Conservation (phyloP, 2,113 vertebrate genomes). For the Clarias macrocephalus region DNA sequence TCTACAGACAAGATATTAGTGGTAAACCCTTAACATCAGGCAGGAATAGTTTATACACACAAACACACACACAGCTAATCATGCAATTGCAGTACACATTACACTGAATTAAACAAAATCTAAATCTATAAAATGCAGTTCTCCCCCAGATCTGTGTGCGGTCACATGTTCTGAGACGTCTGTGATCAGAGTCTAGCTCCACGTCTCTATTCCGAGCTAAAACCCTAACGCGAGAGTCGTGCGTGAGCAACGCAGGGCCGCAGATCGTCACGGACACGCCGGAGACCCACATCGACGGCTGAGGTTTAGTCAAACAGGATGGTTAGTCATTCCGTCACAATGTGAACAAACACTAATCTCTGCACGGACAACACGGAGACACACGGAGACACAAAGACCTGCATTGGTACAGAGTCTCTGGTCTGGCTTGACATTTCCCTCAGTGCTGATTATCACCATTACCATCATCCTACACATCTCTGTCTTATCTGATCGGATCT, state of each 20-base stretch:
- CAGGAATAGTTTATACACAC: neutral
- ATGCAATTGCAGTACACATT: neutral
- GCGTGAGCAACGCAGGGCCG: neutral
- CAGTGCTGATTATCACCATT: neutral
- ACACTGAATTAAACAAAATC: neutral
- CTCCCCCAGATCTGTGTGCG: too few species aligned
- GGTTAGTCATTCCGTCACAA: neutral
- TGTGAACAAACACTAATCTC: neutral
- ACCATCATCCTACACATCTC: neutral
- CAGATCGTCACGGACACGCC: neutral
- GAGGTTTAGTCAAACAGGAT: neutral
- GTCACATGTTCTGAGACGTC: slow-evolving; percentile 21
- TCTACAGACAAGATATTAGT: neutral
- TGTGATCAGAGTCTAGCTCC: neutral
- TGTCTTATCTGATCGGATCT: slow-evolving; percentile 30
- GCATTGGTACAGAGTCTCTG: neutral
- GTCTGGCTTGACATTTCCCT: neutral
- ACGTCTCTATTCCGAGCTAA: slow-evolving; percentile 10
- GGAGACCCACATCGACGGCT: neutral
- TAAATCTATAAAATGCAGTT: slow-evolving; percentile 9
- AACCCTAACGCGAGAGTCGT: neutral
- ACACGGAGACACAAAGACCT: neutral
- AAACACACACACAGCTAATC: too few species aligned
- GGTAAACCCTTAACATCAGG: neutral
- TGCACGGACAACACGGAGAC: neutral